Conservation (phyloP, 2,888 invertebrate genomes). For the Heliothis peltigera region DNA sequence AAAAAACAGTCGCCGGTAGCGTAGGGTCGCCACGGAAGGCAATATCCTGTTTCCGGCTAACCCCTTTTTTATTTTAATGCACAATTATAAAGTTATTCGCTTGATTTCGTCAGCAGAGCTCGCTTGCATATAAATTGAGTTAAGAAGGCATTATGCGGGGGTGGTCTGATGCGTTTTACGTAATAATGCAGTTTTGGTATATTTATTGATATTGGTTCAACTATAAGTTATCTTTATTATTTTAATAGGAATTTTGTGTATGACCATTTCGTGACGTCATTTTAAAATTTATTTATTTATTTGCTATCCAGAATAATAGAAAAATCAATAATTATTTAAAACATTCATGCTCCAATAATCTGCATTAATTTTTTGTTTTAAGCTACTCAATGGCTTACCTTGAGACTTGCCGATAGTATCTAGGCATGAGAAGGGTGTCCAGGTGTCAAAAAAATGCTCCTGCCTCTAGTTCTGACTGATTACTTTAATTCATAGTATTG, state of each 20-base stretch:
- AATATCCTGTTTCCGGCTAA: constrained; percentile 85
- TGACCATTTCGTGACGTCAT: not conserved
- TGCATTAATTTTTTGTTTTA: no score
- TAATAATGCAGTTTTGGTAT: constrained; percentile 32
- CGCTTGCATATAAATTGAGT: constrained; percentile 80
- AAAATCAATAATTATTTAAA: no score
- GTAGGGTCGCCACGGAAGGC: constrained; percentile 85
- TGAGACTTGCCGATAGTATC: no score
- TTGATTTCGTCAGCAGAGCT: constrained; percentile 77
- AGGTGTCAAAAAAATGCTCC: no score
- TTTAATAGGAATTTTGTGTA: not conserved
- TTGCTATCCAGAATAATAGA: no score
- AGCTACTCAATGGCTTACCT: no score
- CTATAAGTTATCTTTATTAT: constrained; percentile 8
- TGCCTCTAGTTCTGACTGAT: no score
- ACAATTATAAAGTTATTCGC: constrained; percentile 86
- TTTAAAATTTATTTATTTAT: no score
- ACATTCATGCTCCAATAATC: no score
- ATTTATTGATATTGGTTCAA: constrained; percentile 23
- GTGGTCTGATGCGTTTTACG: constrained; percentile 68
- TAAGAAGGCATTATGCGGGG: constrained; percentile 61
- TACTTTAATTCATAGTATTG: no score
- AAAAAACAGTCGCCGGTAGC: constrained; percentile 69
- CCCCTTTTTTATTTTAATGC: constrained; percentile 85
- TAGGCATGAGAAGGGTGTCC: no score